Conservation (phyloP, 2,113 vertebrate species). For the Mastomys natalensis region DNA sequence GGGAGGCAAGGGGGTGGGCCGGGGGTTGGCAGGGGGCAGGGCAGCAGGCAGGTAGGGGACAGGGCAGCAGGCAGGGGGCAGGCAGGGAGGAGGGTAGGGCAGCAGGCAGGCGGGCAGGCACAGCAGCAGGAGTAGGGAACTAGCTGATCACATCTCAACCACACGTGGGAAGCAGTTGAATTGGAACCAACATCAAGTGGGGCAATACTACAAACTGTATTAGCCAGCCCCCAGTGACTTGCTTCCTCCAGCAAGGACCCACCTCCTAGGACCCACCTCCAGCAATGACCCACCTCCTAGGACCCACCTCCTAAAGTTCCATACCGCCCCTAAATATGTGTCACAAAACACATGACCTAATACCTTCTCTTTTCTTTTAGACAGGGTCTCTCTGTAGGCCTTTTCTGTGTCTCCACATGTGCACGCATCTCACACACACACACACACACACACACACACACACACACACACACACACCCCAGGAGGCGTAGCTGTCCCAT, state of each 20-base stretch:
- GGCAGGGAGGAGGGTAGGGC: too few relatives aligned
- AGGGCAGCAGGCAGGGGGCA: too few relatives aligned
- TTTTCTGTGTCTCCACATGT: too few relatives aligned
- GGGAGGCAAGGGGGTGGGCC: too few relatives aligned
- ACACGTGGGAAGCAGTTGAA: background rate
- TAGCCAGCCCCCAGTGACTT: background rate
- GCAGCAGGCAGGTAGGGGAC: too few relatives aligned
- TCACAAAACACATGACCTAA: background rate
- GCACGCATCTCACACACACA: too few relatives aligned
- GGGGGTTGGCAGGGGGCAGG: too few relatives aligned
- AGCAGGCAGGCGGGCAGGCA: background rate
- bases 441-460: too few relatives aligned
- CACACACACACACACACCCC: too few relatives aligned
- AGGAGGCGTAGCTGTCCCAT: too few relatives aligned
- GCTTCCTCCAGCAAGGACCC: background rate
- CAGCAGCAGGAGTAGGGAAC: background rate
- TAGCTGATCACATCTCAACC: background rate
- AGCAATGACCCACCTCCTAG: background rate
- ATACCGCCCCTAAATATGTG: background rate
- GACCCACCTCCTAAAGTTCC: background rate
- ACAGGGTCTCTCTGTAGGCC: background rate
- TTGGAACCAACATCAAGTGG: background rate
- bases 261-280: background rate
- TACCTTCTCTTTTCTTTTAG: background rate
- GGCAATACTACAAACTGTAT: background rate